These are phyloP conservation scores for Okapia johnstoni DNA, from an alignment of 2,113 vertebrate species.

Conservation along the genomic window DNA sequence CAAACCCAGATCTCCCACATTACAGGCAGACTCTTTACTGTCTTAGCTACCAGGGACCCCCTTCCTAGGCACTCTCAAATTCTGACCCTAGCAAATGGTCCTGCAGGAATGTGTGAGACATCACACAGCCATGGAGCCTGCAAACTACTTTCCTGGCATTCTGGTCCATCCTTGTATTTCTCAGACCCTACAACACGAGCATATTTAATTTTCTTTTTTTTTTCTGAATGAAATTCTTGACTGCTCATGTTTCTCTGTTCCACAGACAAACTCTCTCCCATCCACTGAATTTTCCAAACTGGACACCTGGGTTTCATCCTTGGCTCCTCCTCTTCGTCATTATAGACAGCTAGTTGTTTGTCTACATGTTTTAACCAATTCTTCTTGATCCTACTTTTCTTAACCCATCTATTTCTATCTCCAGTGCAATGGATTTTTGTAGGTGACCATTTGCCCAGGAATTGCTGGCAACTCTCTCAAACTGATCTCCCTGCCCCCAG, in stretches of 20 bases:
- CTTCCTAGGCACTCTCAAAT: not conserved
- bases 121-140: not conserved
- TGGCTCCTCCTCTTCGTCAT: not conserved
- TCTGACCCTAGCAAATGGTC: not conserved
- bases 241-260: not conserved
- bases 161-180: not conserved
- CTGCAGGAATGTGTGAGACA: not conserved
- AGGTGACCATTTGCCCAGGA: not conserved
- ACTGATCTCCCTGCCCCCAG: not conserved
- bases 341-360: not conserved
- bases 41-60: not conserved
- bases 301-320: not conserved
- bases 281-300: not conserved
- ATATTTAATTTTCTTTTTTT: not conserved
- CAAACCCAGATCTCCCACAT: accelerated
- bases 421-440: not conserved
- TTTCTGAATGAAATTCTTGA: not conserved
- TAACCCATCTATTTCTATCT: not conserved
- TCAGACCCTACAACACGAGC: not conserved
- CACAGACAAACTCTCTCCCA: not conserved
- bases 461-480: not conserved
- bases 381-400: not conserved
- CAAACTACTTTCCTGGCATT: not conserved
- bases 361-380: not conserved
- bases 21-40: not conserved